Percentiles rank a stretch among this genome's conserved stretches.
phyloP scores from a whole-genome alignment of 2,797 vertebrate genomes.

The Rhabdomys pumilio region DNA sequence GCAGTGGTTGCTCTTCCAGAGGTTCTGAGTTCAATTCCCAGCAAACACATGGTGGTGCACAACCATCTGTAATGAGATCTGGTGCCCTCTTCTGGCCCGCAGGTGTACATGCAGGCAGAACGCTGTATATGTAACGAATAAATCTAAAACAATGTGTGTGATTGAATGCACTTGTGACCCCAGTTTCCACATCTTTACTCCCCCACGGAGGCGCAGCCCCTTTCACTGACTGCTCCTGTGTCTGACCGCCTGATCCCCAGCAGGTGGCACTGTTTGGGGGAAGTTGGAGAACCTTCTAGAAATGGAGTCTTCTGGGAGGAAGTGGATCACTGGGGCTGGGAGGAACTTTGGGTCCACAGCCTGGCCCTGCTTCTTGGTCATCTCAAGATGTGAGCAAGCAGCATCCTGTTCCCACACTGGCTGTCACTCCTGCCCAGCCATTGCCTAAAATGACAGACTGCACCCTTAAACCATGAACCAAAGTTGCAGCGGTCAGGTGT shows the following conservation, averaged over 20 bases:
- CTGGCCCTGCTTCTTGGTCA: not conserved
- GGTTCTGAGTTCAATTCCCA: not conserved
- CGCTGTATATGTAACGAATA: not conserved
- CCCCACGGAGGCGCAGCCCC: not conserved
- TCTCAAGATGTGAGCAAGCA: not conserved
- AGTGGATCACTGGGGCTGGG: not conserved
- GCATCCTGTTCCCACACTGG: not conserved
- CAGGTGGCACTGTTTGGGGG: not conserved
- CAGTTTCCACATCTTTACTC: too few relatives aligned
- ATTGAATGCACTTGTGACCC: not conserved
- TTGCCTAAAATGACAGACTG: not conserved
- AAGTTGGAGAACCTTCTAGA: not conserved
- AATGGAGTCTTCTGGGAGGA: not conserved
- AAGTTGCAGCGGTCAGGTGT: not conserved
- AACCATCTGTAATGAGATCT: not conserved
- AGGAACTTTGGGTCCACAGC: not conserved
- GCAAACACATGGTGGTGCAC: not conserved
- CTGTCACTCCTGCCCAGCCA: not conserved
- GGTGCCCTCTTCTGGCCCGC: not conserved
- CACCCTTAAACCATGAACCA: not conserved
- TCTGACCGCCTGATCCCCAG: not conserved
- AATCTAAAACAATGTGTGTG: not conserved
- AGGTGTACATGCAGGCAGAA: not conserved
- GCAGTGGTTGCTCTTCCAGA: not conserved
- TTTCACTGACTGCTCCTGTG: not conserved